Evolutionary conservation across 2,888 invertebrate genomes (phyloP).

Genomic region (Acheta domesticus): DNA sequence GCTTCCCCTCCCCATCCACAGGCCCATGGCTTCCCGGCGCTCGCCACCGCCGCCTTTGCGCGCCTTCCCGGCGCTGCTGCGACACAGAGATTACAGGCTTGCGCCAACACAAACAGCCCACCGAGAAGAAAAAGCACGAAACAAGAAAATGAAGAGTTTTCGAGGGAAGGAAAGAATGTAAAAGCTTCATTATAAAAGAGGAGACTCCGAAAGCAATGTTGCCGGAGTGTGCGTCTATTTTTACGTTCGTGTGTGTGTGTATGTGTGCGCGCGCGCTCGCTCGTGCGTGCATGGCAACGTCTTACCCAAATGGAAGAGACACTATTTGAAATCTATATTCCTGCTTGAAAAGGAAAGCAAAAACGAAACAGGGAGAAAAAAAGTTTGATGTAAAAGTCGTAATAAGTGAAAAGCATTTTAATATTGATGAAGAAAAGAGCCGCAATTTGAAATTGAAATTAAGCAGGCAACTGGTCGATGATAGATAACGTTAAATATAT

Average conservation of each 20-base stretch:
- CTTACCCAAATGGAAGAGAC: not conserved
- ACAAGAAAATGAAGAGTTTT: conserved; percentile 23
- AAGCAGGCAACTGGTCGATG: conserved; percentile 27
- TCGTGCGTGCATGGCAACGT: no score
- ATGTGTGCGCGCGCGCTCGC: not conserved
- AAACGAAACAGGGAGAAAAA: not conserved
- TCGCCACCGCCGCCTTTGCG: not conserved
- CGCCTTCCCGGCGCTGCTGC: not conserved
- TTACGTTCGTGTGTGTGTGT: not conserved
- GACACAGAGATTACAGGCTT: conserved; percentile 18
- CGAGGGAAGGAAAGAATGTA: conserved; percentile 12
- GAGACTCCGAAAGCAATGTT: not conserved
- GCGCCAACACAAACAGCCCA: not conserved
- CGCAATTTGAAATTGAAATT: conserved; percentile 34
- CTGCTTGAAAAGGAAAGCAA: not conserved
- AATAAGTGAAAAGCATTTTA: conserved; percentile 31
- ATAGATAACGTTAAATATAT: conserved; percentile 19
- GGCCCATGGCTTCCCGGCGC: not conserved
- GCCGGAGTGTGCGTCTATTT: not conserved
- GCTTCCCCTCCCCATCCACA: not conserved
- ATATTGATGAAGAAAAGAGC: conserved; percentile 30
- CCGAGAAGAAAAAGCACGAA: conserved; percentile 18
- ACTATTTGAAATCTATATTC: conserved; percentile 11
- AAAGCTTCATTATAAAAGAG: conserved; percentile 24
- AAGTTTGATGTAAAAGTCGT: conserved; percentile 18